phyloP scores from a whole-genome alignment of 2,797 vertebrate species.

The Cossypha dichroa region DNA sequence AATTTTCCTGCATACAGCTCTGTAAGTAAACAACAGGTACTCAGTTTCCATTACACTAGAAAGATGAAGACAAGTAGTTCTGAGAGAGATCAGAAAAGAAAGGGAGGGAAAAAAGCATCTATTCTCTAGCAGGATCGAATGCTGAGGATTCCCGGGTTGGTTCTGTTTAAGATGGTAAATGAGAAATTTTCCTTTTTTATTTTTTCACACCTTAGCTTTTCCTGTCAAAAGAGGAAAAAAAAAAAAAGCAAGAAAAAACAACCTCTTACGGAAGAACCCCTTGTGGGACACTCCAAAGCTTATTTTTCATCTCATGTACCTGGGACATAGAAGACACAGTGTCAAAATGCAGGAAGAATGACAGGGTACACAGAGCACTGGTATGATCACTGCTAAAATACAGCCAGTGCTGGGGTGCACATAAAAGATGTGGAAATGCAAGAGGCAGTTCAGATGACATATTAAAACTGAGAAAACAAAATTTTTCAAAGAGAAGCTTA shows the following conservation, averaged over 20 bases:
- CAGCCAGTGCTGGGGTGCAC: not conserved
- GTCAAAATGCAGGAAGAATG: not conserved
- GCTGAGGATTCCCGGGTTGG: not conserved
- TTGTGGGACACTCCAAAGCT: not conserved
- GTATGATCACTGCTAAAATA: not conserved
- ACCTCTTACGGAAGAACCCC: not conserved
- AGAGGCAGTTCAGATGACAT: not conserved
- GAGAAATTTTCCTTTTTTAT: not conserved
- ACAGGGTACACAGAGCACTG: not conserved
- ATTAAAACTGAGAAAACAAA: not conserved
- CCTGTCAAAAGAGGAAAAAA: not conserved
- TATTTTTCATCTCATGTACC: not conserved
- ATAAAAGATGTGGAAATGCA: not conserved
- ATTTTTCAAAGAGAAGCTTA: not conserved
- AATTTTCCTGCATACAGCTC: not conserved
- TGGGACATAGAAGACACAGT: not conserved
- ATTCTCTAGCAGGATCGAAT: not conserved
- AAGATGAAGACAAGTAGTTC: not conserved
- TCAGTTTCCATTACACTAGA: not conserved
- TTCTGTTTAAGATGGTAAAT: not conserved
- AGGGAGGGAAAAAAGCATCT: fast-evolving
- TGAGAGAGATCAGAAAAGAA: not conserved
- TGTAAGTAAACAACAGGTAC: not conserved
- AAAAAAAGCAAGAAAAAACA: too few species aligned
- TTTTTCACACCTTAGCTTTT: not conserved